Conservation (phyloP, 2,888 invertebrate genomes). For the Diachrysia chrysitis region DNA sequence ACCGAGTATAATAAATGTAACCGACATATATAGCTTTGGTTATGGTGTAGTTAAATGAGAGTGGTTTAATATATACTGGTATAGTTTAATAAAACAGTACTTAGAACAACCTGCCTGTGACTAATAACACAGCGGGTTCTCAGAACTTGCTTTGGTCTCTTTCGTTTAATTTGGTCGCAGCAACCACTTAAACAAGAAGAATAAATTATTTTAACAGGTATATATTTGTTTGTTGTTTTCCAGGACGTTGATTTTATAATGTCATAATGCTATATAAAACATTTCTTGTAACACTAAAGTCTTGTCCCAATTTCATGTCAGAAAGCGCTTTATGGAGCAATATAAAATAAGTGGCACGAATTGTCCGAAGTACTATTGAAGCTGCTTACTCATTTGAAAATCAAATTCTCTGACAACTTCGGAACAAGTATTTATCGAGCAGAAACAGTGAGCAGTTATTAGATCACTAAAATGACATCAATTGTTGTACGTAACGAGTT, state of each 20-base stretch:
- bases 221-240: slow-evolving; percentile 42
- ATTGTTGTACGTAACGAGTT: slow-evolving; percentile 45
- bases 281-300: slow-evolving; percentile 38
- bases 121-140: slow-evolving; percentile 50
- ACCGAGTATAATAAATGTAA: slow-evolving; percentile 42
- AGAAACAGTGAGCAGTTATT: slow-evolving; percentile 13
- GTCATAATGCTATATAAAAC: slow-evolving; percentile 42
- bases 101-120: slow-evolving; percentile 46
- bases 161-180: slow-evolving; percentile 38
- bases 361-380: slow-evolving; percentile 27
- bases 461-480: slow-evolving; percentile 27
- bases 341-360: slow-evolving; percentile 33
- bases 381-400: slow-evolving; percentile 32
- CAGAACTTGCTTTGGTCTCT: no score
- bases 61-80: slow-evolving; percentile 37
- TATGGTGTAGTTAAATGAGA: slow-evolving; percentile 45
- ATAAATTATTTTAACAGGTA: slow-evolving; percentile 47
- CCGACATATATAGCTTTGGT: slow-evolving; percentile 52
- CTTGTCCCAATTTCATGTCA: slow-evolving; percentile 47
- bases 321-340: slow-evolving; percentile 49
- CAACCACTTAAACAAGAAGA: slow-evolving; percentile 47
- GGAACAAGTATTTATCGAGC: slow-evolving; percentile 28
- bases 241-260: slow-evolving; percentile 50
- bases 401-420: slow-evolving; percentile 24
- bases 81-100: slow-evolving; percentile 52